These are phyloP conservation scores for Drosophila fuyamai DNA, from an alignment of 1,140 invertebrate species.

Conservation along the genomic window DNA sequence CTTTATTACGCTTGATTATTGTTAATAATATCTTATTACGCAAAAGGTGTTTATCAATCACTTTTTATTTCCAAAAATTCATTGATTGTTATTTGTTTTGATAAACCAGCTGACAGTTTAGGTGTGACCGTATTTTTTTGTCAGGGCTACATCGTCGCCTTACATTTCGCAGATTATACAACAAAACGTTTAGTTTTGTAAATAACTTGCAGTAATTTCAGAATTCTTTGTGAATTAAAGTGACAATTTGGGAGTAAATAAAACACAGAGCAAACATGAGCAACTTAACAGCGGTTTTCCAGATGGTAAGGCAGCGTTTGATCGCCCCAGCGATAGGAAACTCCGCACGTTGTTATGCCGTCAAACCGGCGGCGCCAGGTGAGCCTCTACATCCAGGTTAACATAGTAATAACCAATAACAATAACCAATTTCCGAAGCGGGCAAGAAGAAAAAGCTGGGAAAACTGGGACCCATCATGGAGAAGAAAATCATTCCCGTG, in stretches of 20 bases:
- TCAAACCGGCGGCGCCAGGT: constrained; percentile 64
- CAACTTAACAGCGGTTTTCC: constrained; percentile 38
- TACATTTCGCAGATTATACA: constrained; percentile 29
- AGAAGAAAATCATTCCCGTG: constrained; percentile 92
- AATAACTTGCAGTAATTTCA: constrained; percentile 15
- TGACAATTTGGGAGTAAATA: neutral
- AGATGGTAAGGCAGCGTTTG: constrained; percentile 53
- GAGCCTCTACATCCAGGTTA: neutral
- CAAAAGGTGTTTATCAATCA: neutral
- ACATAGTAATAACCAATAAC: neutral
- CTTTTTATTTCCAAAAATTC: neutral
- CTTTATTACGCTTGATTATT: neutral
- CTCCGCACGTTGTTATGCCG: constrained; percentile 59
- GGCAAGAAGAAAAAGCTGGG: constrained; percentile 87
- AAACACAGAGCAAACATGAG: constrained; percentile 33
- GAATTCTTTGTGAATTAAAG: constrained; percentile 16
- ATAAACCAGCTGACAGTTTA: constrained; percentile 20
- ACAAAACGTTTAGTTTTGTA: constrained; percentile 30
- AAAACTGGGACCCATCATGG: constrained; percentile 86
- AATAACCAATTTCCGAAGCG: constrained; percentile 9
- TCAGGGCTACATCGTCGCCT: neutral
- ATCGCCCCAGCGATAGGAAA: constrained; percentile 26
- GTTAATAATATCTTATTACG: neutral
- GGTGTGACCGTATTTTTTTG: neutral
- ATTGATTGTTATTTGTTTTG: constrained; percentile 17